A percentile compares a stretch with the other conserved stretches of the same genome.
phyloP scores from a whole-genome alignment of 1,140 invertebrate species.

The Ooceraea biroi region DNA sequence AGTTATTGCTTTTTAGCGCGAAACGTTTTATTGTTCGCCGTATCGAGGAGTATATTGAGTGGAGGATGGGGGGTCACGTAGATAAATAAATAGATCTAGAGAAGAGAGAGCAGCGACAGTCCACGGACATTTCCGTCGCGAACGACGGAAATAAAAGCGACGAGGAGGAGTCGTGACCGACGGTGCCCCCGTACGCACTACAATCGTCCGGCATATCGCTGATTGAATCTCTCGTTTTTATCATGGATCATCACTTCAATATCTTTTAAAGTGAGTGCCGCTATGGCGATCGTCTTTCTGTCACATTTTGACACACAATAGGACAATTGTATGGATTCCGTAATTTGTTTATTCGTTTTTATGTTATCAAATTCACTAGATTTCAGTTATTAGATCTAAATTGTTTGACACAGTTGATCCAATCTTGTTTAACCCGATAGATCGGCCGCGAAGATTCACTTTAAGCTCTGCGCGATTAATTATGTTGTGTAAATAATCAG shows the following conservation, averaged over 20 bases:
- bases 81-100: constrained; percentile 42
- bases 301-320: not conserved
- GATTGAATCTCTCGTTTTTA: constrained; percentile 34
- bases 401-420: too few species aligned
- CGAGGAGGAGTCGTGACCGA: constrained; percentile 8
- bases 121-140: constrained; percentile 25
- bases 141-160: constrained; percentile 41
- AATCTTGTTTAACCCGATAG: constrained; percentile 51
- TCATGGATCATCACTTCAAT: not conserved
- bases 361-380: too few species aligned
- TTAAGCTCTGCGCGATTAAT: constrained; percentile 45
- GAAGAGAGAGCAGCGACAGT: too few species aligned
- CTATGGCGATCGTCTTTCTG: not conserved
- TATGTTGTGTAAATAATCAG: constrained; percentile 46
- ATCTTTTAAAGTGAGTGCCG: not conserved
- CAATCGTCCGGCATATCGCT: not conserved
- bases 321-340: not conserved
- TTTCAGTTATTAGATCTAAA: too few species aligned
- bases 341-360: too few species aligned
- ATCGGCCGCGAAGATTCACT: constrained; percentile 8
- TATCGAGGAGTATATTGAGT: too few species aligned
- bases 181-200: not conserved
- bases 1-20: constrained; percentile 49
- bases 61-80: not conserved
- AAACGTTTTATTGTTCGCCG: constrained; percentile 40